These are phyloP conservation scores for Microtus ochrogaster DNA, from an alignment of 2,113 vertebrate genomes.

Conservation along the genomic window DNA sequence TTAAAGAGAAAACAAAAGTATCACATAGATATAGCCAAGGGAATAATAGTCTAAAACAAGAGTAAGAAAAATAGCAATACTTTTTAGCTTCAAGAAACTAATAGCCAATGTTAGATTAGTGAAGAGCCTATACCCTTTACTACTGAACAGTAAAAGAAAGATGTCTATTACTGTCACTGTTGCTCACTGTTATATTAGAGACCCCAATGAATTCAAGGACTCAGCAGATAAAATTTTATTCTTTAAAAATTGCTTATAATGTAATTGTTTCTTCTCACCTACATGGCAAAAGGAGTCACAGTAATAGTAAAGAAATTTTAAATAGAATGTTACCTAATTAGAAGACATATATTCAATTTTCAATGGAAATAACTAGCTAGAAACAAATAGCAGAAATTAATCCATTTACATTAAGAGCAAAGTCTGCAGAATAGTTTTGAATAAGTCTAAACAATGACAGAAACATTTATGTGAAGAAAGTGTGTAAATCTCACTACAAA, in stretches of 20 bases:
- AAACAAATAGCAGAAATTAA: neutral
- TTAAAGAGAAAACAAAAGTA: neutral
- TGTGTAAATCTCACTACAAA: neutral
- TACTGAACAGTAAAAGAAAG: neutral
- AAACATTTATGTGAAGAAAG: neutral
- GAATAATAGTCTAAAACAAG: neutral
- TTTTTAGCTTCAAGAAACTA: neutral
- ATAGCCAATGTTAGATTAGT: neutral
- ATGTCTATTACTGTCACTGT: rapidly evolving
- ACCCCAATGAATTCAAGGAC: neutral
- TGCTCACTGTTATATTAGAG: neutral
- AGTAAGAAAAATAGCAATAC: neutral
- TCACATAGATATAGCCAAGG: neutral
- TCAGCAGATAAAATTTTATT: neutral
- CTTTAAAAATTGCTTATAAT: neutral
- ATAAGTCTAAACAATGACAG: neutral
- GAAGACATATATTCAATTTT: neutral
- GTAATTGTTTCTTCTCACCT: neutral
- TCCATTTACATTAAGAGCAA: neutral
- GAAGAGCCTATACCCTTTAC: neutral
- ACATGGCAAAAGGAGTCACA: neutral
- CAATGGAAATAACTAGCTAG: neutral
- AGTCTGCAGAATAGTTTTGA: neutral
- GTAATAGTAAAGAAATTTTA: neutral
- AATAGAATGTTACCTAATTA: neutral